Conservation (phyloP, 1,140 invertebrate species). For the Frieseomelitta varia region DNA sequence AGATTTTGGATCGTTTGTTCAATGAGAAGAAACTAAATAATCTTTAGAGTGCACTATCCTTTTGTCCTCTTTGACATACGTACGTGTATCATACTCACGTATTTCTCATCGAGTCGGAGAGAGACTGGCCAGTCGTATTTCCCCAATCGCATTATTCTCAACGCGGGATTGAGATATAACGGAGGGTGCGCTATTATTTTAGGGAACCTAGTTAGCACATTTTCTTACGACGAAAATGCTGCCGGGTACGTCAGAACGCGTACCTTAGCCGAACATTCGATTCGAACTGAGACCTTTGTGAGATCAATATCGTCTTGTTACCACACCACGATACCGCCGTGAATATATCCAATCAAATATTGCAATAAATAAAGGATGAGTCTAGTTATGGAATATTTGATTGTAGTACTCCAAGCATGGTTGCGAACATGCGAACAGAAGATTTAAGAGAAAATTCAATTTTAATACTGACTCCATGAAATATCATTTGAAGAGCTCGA, state of each 20-base stretch:
- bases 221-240: background rate
- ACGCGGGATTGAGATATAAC: background rate
- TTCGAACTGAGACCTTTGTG: constrained; percentile 21
- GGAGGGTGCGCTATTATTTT: background rate
- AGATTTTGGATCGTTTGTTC: too few relatives aligned
- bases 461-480: background rate
- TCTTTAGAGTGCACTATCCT: too few relatives aligned
- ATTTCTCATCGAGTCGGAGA: background rate
- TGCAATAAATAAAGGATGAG: constrained; percentile 28
- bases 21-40: too few relatives aligned
- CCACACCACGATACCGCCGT: background rate
- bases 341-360: constrained; percentile 10
- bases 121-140: constrained; percentile 15
- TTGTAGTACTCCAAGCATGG: background rate
- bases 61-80: background rate
- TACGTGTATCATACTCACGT: constrained; percentile 35
- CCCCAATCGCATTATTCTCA: constrained; percentile 26
- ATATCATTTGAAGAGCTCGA: background rate
- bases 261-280: constrained; percentile 22
- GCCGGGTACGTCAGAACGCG: background rate
- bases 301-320: constrained; percentile 59
- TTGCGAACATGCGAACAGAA: background rate
- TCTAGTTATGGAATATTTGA: background rate
- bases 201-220: background rate
- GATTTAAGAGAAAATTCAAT: background rate